Conservation (phyloP, 1,140 invertebrate genomes). For the Lordiphosa collinella region DNA sequence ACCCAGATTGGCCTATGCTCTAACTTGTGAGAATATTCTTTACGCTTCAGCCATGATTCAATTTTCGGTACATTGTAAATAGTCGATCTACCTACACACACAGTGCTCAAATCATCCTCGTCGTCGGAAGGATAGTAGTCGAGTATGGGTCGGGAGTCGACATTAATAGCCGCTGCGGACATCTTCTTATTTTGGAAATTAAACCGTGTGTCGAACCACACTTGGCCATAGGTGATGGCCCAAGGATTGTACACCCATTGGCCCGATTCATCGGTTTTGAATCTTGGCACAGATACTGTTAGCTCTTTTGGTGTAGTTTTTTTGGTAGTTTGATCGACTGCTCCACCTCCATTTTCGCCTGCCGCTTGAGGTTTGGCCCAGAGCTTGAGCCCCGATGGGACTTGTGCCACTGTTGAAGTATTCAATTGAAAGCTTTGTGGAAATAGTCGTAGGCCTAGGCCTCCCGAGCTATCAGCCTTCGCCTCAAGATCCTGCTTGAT, state of each 20-base stretch:
- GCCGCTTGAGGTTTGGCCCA: background rate
- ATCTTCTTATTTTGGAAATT: background rate
- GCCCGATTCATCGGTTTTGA: background rate
- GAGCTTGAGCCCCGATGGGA: background rate
- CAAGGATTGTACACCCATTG: slow-evolving; percentile 17
- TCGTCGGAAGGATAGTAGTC: slow-evolving; percentile 13
- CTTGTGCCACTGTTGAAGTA: background rate
- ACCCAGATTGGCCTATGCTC: slow-evolving; percentile 1
- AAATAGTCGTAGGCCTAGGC: background rate
- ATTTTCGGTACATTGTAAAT: slow-evolving; percentile 13
- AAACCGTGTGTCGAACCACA: slow-evolving; percentile 20
- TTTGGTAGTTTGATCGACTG: too few relatives aligned
- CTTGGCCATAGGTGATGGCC: slow-evolving; percentile 13
- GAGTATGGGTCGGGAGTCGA: background rate
- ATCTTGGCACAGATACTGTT: slow-evolving; percentile 10
- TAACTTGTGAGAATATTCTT: background rate
- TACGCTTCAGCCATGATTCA: slow-evolving; percentile 9
- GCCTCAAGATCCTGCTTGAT: background rate
- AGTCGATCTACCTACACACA: slow-evolving; percentile 15
- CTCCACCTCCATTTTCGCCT: background rate
- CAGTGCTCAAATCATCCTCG: background rate
- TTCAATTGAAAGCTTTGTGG: background rate
- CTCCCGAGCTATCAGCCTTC: background rate
- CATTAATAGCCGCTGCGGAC: background rate
- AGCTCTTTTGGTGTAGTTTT: background rate